Base-by-base conservation (phyloP, 2,113 vertebrate species). In the Microtus richardsoni region DNA sequence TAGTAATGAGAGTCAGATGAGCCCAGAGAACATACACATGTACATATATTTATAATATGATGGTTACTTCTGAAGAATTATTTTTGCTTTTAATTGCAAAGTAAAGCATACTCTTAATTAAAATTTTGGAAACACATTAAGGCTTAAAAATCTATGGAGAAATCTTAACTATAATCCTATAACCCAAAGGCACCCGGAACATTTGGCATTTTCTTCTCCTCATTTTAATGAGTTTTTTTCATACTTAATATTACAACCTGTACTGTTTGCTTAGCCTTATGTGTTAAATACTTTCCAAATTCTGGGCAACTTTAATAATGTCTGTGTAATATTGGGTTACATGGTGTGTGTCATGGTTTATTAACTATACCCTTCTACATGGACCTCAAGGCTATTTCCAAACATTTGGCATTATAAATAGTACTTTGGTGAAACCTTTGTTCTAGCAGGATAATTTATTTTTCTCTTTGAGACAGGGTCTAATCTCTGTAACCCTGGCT, bases 191-290 rank as follows among this genome's bases (percentile, higher is more conserved):
- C 39, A 91, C 24, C 26, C 3, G 36, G 93, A 77, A 82, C 24
- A 88, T 96, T 96, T 95, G 84, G 30, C 49, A 84, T 89, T 89
- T 94, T 89, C 74, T 74, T 71, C 44, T 87, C 30, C 44, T 87
- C 44, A 28, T 83, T 88, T 96, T 92, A 96, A 93, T 88, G n/a
- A 86, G 28, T 33, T 86, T 93, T 60, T 95, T 95, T 87, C 83
- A 85, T 68, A 88, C 44, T 96, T 95, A 88, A 39, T 91, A 83
- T 90, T 91, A 71, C 13, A 96, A 3, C 14, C 39, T 19, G 1
- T 17, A 84, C 33, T 94, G 62, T 71, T 96, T 83, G 77, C 60
- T 89, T 91, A 94, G 68, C 24, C 30, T 86, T 92, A 49, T 80
- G 41, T 83, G 60, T 41, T 94, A 80, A 94, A 90, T 64, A 97